Evolutionary conservation across 1,140 invertebrate species (phyloP).

Genomic region (Drosophila pectinifera): DNA sequence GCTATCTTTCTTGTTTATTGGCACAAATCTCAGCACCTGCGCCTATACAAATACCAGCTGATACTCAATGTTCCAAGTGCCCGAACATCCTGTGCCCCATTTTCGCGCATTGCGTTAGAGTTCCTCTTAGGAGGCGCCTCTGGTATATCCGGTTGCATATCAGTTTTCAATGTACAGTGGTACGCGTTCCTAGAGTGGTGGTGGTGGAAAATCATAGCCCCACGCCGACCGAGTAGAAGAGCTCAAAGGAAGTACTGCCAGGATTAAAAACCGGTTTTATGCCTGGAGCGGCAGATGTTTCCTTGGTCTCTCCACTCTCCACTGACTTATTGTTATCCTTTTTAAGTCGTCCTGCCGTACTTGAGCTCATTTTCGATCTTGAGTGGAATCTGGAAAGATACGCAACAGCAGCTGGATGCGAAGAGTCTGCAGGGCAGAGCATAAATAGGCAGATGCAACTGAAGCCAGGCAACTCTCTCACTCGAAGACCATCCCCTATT

Average conservation of each 20-base stretch:
- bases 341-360: conserved; percentile 14
- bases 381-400: conserved; percentile 3
- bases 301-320: neutral
- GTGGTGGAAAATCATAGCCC: conserved; percentile 17
- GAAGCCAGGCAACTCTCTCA: neutral
- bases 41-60: neutral
- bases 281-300: conserved; percentile 63
- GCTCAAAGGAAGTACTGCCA: conserved; percentile 6
- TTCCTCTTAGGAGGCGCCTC: conserved; percentile 18
- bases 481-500: conserved; percentile 37
- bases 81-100: conserved; percentile 34
- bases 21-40: conserved; percentile 25
- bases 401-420: conserved; percentile 9
- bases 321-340: conserved; percentile 44
- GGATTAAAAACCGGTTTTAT: conserved; percentile 59
- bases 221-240: conserved; percentile 17
- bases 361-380: conserved; percentile 17
- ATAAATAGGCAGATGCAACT: conserved; percentile 22
- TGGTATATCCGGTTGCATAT: conserved; percentile 37
- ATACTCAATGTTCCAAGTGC: neutral
- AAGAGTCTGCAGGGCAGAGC: neutral
- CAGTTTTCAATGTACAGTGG: conserved; percentile 32
- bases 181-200: conserved; percentile 6
- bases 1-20: neutral
- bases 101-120: conserved; percentile 5